A percentile compares a stretch with the other conserved stretches of the same genome.
Evolutionary conservation across 2,888 invertebrate genomes (phyloP).

Genomic region (Dione vanillae): DNA sequence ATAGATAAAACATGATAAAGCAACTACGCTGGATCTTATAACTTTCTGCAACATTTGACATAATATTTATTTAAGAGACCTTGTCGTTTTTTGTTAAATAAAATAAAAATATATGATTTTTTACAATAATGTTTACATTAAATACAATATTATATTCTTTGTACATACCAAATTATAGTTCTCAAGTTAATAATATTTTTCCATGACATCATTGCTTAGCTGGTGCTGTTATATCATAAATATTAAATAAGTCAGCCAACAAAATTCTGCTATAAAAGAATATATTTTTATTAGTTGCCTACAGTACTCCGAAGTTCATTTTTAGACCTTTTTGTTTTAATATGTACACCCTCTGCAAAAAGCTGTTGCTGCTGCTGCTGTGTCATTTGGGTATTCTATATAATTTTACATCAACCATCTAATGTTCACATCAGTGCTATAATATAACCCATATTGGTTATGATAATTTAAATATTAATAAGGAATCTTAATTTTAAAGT

Average conservation of each 20-base stretch:
- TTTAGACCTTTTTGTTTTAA: neutral
- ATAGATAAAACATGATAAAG: neutral
- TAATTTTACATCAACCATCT: neutral
- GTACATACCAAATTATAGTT: slow-evolving; percentile 5
- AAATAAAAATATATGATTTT: neutral
- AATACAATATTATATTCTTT: slow-evolving; percentile 1
- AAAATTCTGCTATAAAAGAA: too few relatives aligned
- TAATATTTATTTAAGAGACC: neutral
- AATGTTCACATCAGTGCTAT: neutral
- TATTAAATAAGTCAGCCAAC: too few relatives aligned
- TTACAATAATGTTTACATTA: neutral
- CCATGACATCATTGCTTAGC: slow-evolving; percentile 16
- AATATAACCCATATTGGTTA: neutral
- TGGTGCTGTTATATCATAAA: neutral
- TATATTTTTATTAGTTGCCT: too few relatives aligned
- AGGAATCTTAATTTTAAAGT: neutral
- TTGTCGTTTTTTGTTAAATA: neutral
- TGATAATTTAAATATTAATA: neutral
- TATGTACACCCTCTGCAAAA: neutral
- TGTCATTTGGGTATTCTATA: neutral
- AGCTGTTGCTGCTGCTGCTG: too few relatives aligned
- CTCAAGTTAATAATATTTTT: slow-evolving; percentile 11
- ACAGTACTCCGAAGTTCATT: too few relatives aligned
- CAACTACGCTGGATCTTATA: neutral
- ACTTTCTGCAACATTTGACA: neutral